Base-by-base conservation (phyloP, 37 sponge, comb jelly and placozoan genomes). In the Chondrilla cf. caribensis region DNA sequence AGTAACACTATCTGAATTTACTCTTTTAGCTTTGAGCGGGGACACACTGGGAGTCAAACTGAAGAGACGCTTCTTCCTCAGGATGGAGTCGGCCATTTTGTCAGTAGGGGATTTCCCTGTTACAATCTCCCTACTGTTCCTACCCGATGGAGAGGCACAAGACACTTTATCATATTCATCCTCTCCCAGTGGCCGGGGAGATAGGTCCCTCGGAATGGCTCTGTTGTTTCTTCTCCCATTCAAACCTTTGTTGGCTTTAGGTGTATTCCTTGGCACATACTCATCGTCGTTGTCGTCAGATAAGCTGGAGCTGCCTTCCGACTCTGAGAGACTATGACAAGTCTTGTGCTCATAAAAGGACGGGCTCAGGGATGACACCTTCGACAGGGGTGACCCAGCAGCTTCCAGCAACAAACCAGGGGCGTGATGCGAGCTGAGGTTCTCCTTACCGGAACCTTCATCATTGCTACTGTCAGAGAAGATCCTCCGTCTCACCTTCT, bases 31-130 rank as follows among this genome's bases (percentile, higher is more conserved):
- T 14, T 47, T 47, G 9, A 47, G 51, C 11, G 51, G 51, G 11
- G 51, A 47, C 6, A 33, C 29, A 32, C 5, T 67, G 3, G 31
- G 70, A 31, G 32, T 17, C 6, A 9, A 2, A 9, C 76, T 73
- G 2, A 73, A 73, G 8, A 73, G 76, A n/a, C 76, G 41, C 15
- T 73, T 73, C 76, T 73, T 73, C 44, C 76, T 73, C 42, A 73
- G 43, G 2, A 73, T 70, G 6, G 71, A 73, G 2, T 19, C 76
- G 40, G 76, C 25, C 64, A 62, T n/a, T 47, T 47, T 47, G 15
- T 62, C 64, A 62, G 18, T 62, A 7, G 64, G 29, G 64, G 64
- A 62, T 29, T 47, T 47, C 11, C 51, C 51, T 11, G 11, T 47
- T 5, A n/a, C 29, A 19, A 19, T 28, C 25, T 15, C 25, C 6